Conservation (phyloP, 2,888 invertebrate genomes). For the Furcula furcula region DNA sequence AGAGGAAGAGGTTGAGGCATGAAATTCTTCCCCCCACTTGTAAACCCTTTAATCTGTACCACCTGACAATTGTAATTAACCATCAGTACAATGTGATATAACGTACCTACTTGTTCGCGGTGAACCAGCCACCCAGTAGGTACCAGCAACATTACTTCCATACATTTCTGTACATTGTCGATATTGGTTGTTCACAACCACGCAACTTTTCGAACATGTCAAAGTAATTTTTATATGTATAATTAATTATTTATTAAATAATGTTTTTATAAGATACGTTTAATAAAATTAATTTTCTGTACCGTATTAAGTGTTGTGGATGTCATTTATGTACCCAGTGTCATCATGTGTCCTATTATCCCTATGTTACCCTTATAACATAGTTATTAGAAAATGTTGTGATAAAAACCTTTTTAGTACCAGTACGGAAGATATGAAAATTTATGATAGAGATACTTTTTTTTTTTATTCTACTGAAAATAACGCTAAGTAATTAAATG, state of each 20-base stretch:
- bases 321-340: slow-evolving; percentile 45
- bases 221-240: slow-evolving; percentile 59
- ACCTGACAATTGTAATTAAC: slow-evolving; percentile 57
- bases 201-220: slow-evolving; percentile 57
- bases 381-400: too few species aligned
- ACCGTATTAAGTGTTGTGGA: slow-evolving; percentile 58
- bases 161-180: slow-evolving; percentile 53
- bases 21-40: slow-evolving; percentile 75
- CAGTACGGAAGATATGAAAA: too few species aligned
- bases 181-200: slow-evolving; percentile 42
- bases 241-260: slow-evolving; percentile 72
- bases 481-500: too few species aligned
- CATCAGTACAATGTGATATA: slow-evolving; percentile 60
- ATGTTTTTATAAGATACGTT: slow-evolving; percentile 73
- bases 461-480: too few species aligned
- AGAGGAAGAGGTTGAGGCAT: slow-evolving; percentile 92
- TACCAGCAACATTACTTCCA: slow-evolving; percentile 43
- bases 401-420: too few species aligned
- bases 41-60: slow-evolving; percentile 58
- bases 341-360: slow-evolving; percentile 11
- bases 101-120: slow-evolving; percentile 33
- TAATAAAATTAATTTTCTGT: slow-evolving; percentile 78
- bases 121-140: slow-evolving; percentile 19
- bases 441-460: too few species aligned
- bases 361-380: too few species aligned